Base-by-base conservation (phyloP, 2,113 vertebrate species). In the Pipa parva region DNA sequence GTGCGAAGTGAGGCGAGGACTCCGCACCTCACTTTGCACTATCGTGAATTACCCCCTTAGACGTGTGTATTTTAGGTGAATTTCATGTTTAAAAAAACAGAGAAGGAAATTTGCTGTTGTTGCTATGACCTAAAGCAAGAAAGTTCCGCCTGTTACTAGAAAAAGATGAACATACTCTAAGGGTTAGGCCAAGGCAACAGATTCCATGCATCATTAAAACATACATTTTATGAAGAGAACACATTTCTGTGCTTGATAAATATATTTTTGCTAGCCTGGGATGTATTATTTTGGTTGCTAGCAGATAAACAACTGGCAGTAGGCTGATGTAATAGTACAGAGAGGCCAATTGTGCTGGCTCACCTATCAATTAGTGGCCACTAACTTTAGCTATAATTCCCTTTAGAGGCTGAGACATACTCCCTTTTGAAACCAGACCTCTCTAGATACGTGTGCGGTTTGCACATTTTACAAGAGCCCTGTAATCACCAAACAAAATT, bases 381-480 rank as follows among this genome's bases (percentile, higher is more conserved):
- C 66, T 61, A 69, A 61, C 24, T 60, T 61, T 69, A 69, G 66
- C 46, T 69, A 22, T 15, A 21, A 60, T 39, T 59, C 66, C 63
- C 48, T 29, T 7, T n/a, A 8, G 66, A 60, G 26, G 54, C 27
- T 65, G 63, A 11, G 51, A 50, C 29, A 29, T 18, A 24, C 18
- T 48, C 42, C 18, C 36, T 51, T 45, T 56, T 50, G 2, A 21
- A 56, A 59, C n/a, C n/a, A n/a, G n/a, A n/a, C n/a, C n/a, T n/a
- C n/a, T n/a, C n/a, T n/a, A n/a, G n/a, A n/a, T n/a, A n/a, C n/a
- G n/a, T n/a, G n/a, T n/a, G n/a, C n/a, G n/a, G n/a, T n/a, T n/a
- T n/a, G n/a, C n/a, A n/a, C n/a, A n/a, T n/a, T n/a, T n/a, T n/a
- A n/a, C n/a, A n/a, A n/a, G n/a, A n/a, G n/a, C n/a, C n/a, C n/a